phyloP scores from a whole-genome alignment of 2,113 vertebrate species.

The Centropristis striata region DNA sequence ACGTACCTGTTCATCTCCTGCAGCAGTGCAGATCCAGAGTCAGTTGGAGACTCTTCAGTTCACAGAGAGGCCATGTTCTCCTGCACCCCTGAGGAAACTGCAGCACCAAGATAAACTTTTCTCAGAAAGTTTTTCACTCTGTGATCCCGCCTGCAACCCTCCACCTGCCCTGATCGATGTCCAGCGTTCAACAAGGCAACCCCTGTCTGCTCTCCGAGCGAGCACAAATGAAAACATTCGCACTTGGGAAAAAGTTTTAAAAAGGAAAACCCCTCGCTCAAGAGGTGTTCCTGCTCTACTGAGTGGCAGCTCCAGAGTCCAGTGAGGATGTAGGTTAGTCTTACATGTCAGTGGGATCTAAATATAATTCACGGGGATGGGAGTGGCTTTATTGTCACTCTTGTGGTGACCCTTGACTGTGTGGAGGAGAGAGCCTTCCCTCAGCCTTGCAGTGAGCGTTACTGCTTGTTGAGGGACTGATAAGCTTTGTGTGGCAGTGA shows the following conservation, averaged over 20 bases:
- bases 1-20: slow-evolving; percentile 79
- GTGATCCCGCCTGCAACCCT: slow-evolving; percentile 27
- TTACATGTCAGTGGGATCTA: slow-evolving; percentile 69
- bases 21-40: slow-evolving; percentile 30
- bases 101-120: slow-evolving; percentile 41
- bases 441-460: not conserved
- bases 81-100: slow-evolving; percentile 33
- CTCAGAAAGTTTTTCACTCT: slow-evolving; percentile 25
- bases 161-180: slow-evolving; percentile 46
- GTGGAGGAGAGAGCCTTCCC: slow-evolving; percentile 16
- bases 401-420: slow-evolving; percentile 55
- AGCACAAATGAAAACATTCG: slow-evolving; percentile 48
- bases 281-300: slow-evolving; percentile 60
- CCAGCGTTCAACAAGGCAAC: slow-evolving; percentile 25
- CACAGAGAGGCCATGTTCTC: slow-evolving; percentile 51
- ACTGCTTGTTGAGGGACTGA: not conserved
- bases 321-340: slow-evolving; percentile 69
- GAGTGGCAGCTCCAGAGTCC: slow-evolving; percentile 78
- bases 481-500: not conserved
- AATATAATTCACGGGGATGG: slow-evolving; percentile 78
- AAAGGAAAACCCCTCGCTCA: slow-evolving; percentile 20
- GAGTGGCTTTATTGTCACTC: slow-evolving; percentile 71
- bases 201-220: not conserved
- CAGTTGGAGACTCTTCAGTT: slow-evolving; percentile 30
- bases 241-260: slow-evolving; percentile 52